Evolutionary conservation across 2,888 invertebrate genomes (phyloP), one percentile per base, ranked within the genome.

Genomic region (Aphidoletes aphidimyza): DNA sequence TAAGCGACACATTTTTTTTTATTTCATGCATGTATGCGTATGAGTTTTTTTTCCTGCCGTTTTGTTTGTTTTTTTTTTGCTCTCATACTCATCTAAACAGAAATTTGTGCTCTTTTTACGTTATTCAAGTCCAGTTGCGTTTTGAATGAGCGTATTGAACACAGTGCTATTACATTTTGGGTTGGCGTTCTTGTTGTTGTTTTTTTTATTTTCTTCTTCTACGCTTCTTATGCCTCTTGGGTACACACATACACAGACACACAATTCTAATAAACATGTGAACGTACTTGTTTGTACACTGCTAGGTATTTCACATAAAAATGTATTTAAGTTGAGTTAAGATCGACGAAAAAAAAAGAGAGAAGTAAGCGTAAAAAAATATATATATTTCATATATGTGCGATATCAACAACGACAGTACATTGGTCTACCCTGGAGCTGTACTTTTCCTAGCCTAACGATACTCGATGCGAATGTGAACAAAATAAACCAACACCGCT

Each of bases 381-480:
- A 34, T 34, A 69, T 22, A 6, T 54, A 47, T 37, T 81, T 81
- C 81, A 81, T 81, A 54, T 54, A 42, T n/a, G n/a, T n/a, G n/a
- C 54, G 22, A n/a, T n/a, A 81, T 81, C 37, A 81, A 81, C n/a
- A 81, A 39, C 69, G 34, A 69, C 30, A 81, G 81, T 37, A 81
- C 37, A 81, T 81, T 37, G 37, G 81, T 81, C 81, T 81, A 81
- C 37, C 81, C 81, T 22, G 81, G 37, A 81, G 81, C 81, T 81
- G 37, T 81, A 81, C 81, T 81, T 81, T 81, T 81, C 22, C 37
- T 81, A 81, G 37, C 37, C 81, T 37, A 81, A 81, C 37, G 81
- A 81, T 81, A 39, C 81, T 81, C 54, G 54, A 54, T 22, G 54
- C 54, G 22, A 22, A 22, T 22, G 36, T 9, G 81, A 22, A 9